Percentiles rank a stretch among this genome's conserved stretches.
phyloP scores from a whole-genome alignment of 2,888 invertebrate genomes.

The Dolichopus griseipennis region DNA sequence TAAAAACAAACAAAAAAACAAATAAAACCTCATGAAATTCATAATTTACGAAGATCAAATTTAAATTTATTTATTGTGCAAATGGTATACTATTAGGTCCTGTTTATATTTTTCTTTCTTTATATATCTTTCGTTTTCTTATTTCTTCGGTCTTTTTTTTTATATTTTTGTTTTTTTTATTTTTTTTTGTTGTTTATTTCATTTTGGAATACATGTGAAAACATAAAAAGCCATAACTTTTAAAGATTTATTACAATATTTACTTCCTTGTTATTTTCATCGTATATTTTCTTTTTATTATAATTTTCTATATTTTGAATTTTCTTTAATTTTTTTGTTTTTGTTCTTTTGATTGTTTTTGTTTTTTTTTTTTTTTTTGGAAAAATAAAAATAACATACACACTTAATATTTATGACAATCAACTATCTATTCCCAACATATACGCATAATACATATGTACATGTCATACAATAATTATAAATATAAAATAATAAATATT shows the following conservation, averaged over 20 bases:
- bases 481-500: no score
- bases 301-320: no score
- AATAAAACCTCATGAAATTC: not conserved
- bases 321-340: no score
- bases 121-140: not conserved
- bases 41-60: conserved; percentile 4
- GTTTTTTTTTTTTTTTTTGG: no score
- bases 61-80: conserved; percentile 6
- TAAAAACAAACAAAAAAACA: not conserved
- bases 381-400: no score
- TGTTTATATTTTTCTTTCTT: not conserved
- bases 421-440: no score
- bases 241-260: conserved; percentile 4
- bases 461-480: no score
- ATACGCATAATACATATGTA: no score
- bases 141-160: not conserved
- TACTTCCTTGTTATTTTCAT: not conserved
- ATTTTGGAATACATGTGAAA: not conserved
- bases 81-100: not conserved
- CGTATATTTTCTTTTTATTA: not conserved
- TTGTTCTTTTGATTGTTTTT: no score
- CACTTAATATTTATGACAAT: no score
- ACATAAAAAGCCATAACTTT: not conserved
- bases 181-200: no score
- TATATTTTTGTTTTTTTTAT: no score